Conservation (phyloP, 2,113 vertebrate genomes). For the Papio anubis region DNA sequence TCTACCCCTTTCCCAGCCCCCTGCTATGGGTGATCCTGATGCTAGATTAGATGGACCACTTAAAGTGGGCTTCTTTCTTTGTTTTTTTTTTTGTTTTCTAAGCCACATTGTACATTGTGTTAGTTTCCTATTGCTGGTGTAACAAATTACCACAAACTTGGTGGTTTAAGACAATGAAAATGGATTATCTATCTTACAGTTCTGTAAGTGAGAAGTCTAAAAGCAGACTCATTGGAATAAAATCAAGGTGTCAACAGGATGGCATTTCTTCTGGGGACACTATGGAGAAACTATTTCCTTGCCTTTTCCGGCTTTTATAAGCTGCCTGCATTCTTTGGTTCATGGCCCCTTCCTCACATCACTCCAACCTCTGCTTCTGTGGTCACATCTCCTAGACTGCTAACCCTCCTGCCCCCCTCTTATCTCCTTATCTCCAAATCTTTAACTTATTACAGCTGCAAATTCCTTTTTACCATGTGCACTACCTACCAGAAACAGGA, state of each 20-base stretch:
- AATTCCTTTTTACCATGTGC: background rate
- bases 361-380: background rate
- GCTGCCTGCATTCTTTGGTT: background rate
- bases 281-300: background rate
- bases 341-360: background rate
- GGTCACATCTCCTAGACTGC: background rate
- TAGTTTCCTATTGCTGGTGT: background rate
- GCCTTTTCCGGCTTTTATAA: background rate
- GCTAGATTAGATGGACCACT: background rate
- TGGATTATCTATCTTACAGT: background rate
- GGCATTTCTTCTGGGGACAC: background rate
- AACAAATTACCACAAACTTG: background rate
- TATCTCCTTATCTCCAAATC: background rate
- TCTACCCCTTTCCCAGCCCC: fast-evolving
- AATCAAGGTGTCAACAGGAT: background rate
- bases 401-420: background rate
- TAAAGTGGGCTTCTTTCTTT: background rate
- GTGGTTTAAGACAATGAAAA: background rate
- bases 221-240: background rate
- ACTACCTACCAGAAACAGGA: background rate
- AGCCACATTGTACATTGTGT: too few relatives aligned
- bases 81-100: too few relatives aligned
- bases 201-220: background rate
- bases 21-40: background rate
- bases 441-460: background rate